phyloP scores from a whole-genome alignment of 1,140 invertebrate species.

The Melanaphis sacchari region DNA sequence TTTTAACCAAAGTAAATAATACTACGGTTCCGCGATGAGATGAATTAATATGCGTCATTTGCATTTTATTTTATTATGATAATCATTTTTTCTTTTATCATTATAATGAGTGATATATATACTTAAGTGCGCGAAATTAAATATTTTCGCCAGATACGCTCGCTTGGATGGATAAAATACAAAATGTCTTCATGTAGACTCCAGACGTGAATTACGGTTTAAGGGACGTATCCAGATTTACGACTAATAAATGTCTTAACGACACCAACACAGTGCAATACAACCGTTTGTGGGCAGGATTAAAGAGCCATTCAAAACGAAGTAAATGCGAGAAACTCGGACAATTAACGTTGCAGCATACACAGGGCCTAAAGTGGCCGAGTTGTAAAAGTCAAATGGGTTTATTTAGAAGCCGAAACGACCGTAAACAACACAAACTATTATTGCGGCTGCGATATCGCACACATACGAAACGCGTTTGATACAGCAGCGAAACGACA shows the following conservation, averaged over 20 bases:
- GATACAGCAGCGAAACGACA: neutral
- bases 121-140: neutral
- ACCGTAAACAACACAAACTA: conserved; percentile 34
- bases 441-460: neutral
- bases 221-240: conserved; percentile 40
- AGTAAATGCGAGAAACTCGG: conserved; percentile 40
- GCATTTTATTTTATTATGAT: neutral
- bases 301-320: conserved; percentile 43
- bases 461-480: neutral
- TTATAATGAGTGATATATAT: neutral
- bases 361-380: conserved; percentile 11
- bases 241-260: conserved; percentile 49
- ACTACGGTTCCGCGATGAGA: neutral
- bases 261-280: conserved; percentile 40
- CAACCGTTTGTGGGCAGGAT: conserved; percentile 36
- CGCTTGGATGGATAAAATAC: neutral
- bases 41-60: neutral
- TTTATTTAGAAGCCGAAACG: conserved; percentile 3
- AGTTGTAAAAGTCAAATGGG: conserved; percentile 42
- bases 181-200: neutral
- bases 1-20: neutral
- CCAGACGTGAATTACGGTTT: neutral
- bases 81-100: neutral
- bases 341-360: conserved; percentile 40
- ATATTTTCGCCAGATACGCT: neutral